Evolutionary conservation across 2,888 invertebrate species (phyloP).

Genomic region (Monoplex corrugatus): DNA sequence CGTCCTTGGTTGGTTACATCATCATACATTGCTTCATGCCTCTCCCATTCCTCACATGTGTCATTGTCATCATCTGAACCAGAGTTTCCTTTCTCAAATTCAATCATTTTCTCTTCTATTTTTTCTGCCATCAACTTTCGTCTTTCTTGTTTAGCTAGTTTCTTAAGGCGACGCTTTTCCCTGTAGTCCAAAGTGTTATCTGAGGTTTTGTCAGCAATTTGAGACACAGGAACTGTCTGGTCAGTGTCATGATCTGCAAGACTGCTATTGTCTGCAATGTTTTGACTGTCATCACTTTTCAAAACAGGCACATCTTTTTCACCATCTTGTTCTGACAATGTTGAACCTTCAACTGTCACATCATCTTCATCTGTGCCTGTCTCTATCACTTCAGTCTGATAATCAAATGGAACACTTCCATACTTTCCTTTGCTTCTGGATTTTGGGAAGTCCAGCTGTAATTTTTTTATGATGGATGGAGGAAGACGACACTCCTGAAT

Average conservation of each 20-base stretch:
- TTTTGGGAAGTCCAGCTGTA: slow-evolving; percentile 81
- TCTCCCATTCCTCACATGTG: slow-evolving; percentile 83
- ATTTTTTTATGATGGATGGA: slow-evolving; percentile 81
- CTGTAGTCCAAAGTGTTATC: slow-evolving; percentile 20
- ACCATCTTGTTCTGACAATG: too few species aligned
- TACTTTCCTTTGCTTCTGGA: slow-evolving; percentile 80
- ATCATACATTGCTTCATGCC: slow-evolving; percentile 83
- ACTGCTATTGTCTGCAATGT: too few species aligned
- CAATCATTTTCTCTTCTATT: slow-evolving; percentile 76
- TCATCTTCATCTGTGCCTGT: slow-evolving; percentile 52
- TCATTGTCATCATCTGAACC: slow-evolving; percentile 42
- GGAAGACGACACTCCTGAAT: slow-evolving; percentile 83
- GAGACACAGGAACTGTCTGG: background rate
- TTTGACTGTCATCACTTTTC: background rate
- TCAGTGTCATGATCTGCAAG: background rate
- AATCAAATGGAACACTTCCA: slow-evolving; percentile 82
- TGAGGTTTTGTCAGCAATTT: background rate
- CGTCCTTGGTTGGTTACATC: slow-evolving; percentile 83
- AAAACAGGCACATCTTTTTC: background rate
- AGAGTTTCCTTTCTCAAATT: slow-evolving; percentile 37
- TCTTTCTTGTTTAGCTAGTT: slow-evolving; percentile 42
- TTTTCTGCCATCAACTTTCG: slow-evolving; percentile 63
- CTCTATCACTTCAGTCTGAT: slow-evolving; percentile 62
- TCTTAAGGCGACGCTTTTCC: slow-evolving; percentile 55
- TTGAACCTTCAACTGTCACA: background rate